Evolutionary conservation across 2,888 invertebrate genomes (phyloP).

Genomic region (Cephonodes hylas): DNA sequence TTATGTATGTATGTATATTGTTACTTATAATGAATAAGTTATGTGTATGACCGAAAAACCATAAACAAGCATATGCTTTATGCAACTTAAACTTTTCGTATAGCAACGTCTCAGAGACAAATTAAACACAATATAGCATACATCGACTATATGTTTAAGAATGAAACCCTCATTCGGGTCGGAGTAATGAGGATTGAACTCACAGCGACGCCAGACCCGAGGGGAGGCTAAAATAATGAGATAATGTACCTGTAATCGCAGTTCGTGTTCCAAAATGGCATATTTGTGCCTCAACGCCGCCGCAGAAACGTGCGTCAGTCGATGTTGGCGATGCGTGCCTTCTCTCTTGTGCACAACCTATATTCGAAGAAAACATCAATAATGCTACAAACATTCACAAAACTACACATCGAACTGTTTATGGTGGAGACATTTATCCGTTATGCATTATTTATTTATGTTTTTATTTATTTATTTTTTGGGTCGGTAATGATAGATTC

Average conservation of each 20-base stretch:
- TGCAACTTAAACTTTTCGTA: too few species aligned
- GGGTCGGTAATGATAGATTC: neutral
- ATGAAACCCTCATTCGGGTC: neutral
- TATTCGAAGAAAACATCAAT: conserved; percentile 13
- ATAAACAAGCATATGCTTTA: too few species aligned
- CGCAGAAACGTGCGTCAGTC: conserved; percentile 67
- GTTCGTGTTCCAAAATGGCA: conserved; percentile 73
- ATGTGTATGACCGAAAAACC: too few species aligned
- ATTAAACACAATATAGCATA: neutral
- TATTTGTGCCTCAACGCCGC: conserved; percentile 74
- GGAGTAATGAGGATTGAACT: neutral
- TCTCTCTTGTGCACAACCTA: conserved; percentile 75
- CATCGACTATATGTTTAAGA: neutral
- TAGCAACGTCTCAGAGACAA: neutral
- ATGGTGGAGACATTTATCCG: neutral
- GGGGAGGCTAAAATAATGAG: neutral
- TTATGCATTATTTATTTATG: neutral
- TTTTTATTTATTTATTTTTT: neutral
- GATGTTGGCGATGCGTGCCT: conserved; percentile 56
- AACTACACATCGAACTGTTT: neutral
- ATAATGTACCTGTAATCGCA: conserved; percentile 65
- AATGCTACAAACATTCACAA: neutral
- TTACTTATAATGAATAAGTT: too few species aligned
- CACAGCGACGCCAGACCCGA: neutral
- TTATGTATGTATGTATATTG: too few species aligned